Evolutionary conservation across 2,113 vertebrate species (phyloP).

Genomic region (Hypanus sabinus): DNA sequence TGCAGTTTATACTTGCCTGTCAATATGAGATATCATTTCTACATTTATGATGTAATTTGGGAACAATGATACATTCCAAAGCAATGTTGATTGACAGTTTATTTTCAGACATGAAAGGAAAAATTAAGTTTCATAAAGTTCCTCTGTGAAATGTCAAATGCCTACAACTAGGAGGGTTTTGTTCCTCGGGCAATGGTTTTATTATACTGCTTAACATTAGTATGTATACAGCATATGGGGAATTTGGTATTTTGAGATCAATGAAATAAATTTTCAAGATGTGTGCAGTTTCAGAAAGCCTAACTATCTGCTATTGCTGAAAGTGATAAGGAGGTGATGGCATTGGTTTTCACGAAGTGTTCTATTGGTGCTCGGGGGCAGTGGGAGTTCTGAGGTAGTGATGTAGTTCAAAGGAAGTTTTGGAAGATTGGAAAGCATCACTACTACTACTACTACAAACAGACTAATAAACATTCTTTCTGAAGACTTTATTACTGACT

Average conservation of each 20-base stretch:
- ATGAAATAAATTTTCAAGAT: neutral
- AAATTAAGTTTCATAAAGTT: neutral
- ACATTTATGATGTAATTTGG: neutral
- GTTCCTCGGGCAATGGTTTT: neutral
- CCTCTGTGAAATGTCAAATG: neutral
- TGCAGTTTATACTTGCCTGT: neutral
- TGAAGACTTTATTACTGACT: too few species aligned
- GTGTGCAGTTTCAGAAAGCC: neutral
- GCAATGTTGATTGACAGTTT: neutral
- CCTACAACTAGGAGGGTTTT: neutral
- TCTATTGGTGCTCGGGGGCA: too few species aligned
- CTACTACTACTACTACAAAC: neutral
- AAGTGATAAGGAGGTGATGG: neutral
- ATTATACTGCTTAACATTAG: neutral
- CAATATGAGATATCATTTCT: neutral
- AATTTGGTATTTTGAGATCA: neutral
- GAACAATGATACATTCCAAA: neutral
- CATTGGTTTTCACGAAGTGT: too few species aligned
- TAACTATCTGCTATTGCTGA: neutral
- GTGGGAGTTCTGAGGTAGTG: neutral
- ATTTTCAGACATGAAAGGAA: neutral
- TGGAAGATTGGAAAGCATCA: neutral
- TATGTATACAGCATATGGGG: neutral
- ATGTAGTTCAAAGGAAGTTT: neutral
- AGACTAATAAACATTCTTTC: neutral